These are phyloP conservation scores for Harpegnathos saltator DNA, from an alignment of 1,140 invertebrate species.

Conservation along the genomic window DNA sequence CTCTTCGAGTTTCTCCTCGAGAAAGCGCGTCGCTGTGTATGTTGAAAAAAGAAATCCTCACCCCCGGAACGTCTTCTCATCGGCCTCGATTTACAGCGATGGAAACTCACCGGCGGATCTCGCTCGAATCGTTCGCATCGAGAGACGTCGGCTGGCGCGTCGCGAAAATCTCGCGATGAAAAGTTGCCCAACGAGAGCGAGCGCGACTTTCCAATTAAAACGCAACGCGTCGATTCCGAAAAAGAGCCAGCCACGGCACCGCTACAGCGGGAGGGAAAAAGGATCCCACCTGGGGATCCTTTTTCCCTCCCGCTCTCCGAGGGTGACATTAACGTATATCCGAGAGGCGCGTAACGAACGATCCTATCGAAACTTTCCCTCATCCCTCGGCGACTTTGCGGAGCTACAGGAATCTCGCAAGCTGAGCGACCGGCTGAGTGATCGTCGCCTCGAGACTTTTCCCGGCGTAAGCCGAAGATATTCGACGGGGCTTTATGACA, in stretches of 20 bases:
- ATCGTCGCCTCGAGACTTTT: constrained; percentile 55
- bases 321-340: constrained; percentile 57
- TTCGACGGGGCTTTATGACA: constrained; percentile 55
- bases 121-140: too few relatives aligned
- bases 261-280: too few relatives aligned
- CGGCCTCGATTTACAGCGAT: not conserved
- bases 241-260: not conserved
- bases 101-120: not conserved
- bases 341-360: constrained; percentile 45
- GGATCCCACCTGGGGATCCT: not conserved
- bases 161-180: not conserved
- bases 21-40: not conserved
- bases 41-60: not conserved
- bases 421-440: constrained; percentile 41
- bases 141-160: not conserved
- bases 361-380: constrained; percentile 52
- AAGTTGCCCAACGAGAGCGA: not conserved
- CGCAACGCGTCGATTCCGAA: not conserved
- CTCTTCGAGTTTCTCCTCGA: not conserved
- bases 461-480: constrained; percentile 53
- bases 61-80: not conserved
- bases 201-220: too few relatives aligned
- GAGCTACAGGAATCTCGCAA: constrained; percentile 32
- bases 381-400: constrained; percentile 27
- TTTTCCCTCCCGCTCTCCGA: not conserved